A percentile compares a stretch with the other conserved stretches of the same genome.
Evolutionary conservation across 2,888 invertebrate genomes (phyloP).

Genomic region (Lypha dubia): DNA sequence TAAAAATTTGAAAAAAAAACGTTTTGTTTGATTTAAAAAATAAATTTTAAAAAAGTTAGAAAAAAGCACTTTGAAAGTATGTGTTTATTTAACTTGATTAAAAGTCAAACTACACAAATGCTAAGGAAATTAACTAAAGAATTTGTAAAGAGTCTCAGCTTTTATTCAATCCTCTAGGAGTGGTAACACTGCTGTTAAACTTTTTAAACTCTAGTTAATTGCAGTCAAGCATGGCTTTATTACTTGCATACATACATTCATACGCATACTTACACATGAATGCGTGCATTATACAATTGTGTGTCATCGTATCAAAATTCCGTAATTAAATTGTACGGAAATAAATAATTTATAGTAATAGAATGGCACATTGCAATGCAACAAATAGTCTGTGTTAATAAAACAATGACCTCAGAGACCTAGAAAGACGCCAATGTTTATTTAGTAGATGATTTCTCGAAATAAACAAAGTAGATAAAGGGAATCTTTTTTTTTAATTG

Average conservation of each 20-base stretch:
- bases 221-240: conserved; percentile 50
- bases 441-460: conserved; percentile 1
- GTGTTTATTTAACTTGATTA: no score
- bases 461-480: neutral
- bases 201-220: conserved; percentile 53
- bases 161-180: neutral
- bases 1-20: neutral
- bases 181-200: neutral
- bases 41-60: no score
- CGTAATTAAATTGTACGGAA: conserved; percentile 71
- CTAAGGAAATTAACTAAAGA: neutral
- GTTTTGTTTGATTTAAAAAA: no score
- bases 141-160: neutral
- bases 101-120: neutral
- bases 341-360: conserved; percentile 70
- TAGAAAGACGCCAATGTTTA: conserved; percentile 11
- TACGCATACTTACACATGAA: neutral
- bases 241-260: neutral
- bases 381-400: conserved; percentile 28
- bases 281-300: conserved; percentile 23
- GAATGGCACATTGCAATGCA: conserved; percentile 53
- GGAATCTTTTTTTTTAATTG: conserved; percentile 16
- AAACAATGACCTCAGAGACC: conserved; percentile 42
- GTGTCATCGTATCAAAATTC: conserved; percentile 57
- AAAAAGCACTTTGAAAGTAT: no score